These are phyloP conservation scores for Apotomis capreana DNA, from an alignment of 2,888 invertebrate species.

Conservation along the genomic window DNA sequence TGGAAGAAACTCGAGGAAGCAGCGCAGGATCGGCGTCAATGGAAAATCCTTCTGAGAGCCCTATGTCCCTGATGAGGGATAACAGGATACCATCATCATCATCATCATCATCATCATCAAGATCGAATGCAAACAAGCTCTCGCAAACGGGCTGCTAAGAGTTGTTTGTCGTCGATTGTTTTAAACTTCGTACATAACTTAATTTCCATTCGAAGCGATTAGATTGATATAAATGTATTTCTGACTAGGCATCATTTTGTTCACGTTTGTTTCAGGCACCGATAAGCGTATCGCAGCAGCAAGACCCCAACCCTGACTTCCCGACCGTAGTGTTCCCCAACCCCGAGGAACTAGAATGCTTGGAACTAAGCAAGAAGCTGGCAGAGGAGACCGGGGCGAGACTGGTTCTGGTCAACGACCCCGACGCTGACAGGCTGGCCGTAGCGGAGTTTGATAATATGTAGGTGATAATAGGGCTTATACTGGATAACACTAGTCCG, in stretches of 20 bases:
- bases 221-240: background rate
- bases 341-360: conserved; percentile 95
- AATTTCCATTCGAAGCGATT: background rate
- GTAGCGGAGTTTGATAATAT: conserved; percentile 91
- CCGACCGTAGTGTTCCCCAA: conserved; percentile 98
- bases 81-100: no score
- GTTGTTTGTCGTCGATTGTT: no score
- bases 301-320: conserved; percentile 97
- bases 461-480: conserved; percentile 67
- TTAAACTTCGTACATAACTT: no score
- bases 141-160: no score
- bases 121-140: no score
- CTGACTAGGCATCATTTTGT: background rate
- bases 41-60: no score
- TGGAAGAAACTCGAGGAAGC: no score
- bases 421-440: conserved; percentile 98
- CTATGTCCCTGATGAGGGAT: no score
- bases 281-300: conserved; percentile 88
- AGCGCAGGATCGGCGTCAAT: no score
- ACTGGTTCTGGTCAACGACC: conserved; percentile 97
- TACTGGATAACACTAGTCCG: background rate
- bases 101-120: no score
- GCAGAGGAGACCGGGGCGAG: conserved; percentile 88
- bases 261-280: conserved; percentile 75
- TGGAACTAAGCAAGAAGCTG: conserved; percentile 89